Evolutionary conservation across 1,140 invertebrate genomes (phyloP).

Genomic region (Prorops nasuta): DNA sequence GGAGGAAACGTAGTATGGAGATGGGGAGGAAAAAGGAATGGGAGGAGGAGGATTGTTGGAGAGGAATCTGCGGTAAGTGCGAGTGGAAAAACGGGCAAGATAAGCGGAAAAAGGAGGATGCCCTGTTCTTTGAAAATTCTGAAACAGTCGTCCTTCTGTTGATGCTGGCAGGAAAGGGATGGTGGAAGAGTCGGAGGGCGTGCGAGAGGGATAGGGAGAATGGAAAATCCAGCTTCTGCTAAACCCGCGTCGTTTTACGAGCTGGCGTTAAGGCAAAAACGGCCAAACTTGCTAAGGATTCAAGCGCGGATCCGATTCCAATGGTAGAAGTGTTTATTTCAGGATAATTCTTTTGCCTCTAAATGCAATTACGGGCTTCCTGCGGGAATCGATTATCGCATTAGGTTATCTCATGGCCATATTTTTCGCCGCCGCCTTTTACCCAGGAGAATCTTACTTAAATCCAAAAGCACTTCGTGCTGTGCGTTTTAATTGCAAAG

Average conservation of each 20-base stretch:
- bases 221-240: conserved; percentile 24
- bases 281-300: background rate
- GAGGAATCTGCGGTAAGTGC: background rate
- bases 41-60: background rate
- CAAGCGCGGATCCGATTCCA: background rate
- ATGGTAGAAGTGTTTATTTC: conserved; percentile 16
- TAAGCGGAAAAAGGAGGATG: no score
- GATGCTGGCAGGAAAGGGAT: no score
- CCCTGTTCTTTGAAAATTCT: no score
- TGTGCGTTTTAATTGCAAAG: no score
- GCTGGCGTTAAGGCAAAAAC: background rate
- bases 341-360: conserved; percentile 17
- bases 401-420: conserved; percentile 14
- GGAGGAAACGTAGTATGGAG: background rate
- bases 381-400: conserved; percentile 21
- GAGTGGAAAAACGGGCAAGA: no score
- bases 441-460: no score
- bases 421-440: conserved; percentile 11
- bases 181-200: conserved; percentile 7
- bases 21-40: background rate
- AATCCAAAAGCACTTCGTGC: no score
- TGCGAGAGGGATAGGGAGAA: no score
- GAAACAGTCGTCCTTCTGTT: no score
- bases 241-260: conserved; percentile 24
- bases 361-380: conserved; percentile 22